Percentiles rank a stretch among this genome's conserved stretches.
These are phyloP conservation scores for Labrus mixtus DNA, from an alignment of 2,113 vertebrate genomes.

Conservation along the genomic window DNA sequence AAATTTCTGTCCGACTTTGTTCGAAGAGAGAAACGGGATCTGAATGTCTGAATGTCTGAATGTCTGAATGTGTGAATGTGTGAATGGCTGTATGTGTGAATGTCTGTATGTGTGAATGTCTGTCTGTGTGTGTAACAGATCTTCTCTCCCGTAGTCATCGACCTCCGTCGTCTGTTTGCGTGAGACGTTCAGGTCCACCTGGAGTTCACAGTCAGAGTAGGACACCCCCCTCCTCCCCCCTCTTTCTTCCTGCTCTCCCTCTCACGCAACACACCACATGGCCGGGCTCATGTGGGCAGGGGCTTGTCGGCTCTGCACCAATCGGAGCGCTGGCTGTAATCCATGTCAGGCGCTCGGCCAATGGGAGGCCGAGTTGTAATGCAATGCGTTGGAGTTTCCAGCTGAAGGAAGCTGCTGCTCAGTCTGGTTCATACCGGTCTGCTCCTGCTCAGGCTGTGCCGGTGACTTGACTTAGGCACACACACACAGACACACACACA, in stretches of 20 bases:
- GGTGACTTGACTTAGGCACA: slow-evolving; percentile 60
- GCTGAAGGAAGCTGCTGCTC: slow-evolving; percentile 90
- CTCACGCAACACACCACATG: slow-evolving; percentile 71
- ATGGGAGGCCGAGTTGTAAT: slow-evolving; percentile 66
- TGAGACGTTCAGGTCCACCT: slow-evolving; percentile 46
- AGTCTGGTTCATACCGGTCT: slow-evolving; percentile 97
- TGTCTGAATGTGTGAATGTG: too few relatives aligned
- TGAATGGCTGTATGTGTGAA: too few relatives aligned
- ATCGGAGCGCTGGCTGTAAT: slow-evolving; percentile 19
- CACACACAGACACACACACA: slow-evolving; percentile 8
- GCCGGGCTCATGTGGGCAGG: slow-evolving; percentile 63
- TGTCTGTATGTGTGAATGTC: too few relatives aligned
- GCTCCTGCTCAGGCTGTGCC: slow-evolving; percentile 88
- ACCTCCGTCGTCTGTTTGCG: slow-evolving; percentile 2
- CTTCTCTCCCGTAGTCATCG: neutral
- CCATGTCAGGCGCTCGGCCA: slow-evolving; percentile 47
- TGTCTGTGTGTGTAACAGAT: too few relatives aligned
- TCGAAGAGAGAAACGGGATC: neutral
- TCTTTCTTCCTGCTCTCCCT: slow-evolving; percentile 7
- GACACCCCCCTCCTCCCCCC: slow-evolving; percentile 5
- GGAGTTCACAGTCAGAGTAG: slow-evolving; percentile 40
- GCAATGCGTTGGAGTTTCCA: slow-evolving; percentile 80
- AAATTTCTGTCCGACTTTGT: neutral
- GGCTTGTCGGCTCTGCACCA: slow-evolving; percentile 44
- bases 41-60: too few relatives aligned